Evolutionary conservation across 2,888 invertebrate genomes (phyloP), one percentile per base, ranked within the genome.

Genomic region (Chaetoderma sp.): DNA sequence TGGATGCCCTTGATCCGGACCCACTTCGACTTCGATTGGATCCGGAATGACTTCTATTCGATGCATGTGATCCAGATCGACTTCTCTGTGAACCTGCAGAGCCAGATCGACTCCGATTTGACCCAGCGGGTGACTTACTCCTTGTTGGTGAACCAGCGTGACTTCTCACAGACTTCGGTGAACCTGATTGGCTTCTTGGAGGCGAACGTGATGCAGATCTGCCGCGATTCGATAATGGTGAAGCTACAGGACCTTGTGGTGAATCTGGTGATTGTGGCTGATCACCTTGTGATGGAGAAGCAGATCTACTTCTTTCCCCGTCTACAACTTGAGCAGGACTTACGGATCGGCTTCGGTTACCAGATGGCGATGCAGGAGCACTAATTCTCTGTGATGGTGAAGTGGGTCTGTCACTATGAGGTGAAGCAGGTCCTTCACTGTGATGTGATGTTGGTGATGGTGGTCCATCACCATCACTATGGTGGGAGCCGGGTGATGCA

Each of bases 41-140:
- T 70, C 42, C 1, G 21, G 49, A n/a, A 28, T 16, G 25, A 10
- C n/a, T 13, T 39, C n/a, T 39, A 39, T 13, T 70, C 50, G 61
- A 63, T 25, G 66, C 62, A 32, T 71, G 73, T 21, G 72, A 73
- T 16, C 65, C 71, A 30, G 74, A 65, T n/a, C 67, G 30, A 57
- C 72, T 74, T 32, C 74, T 59, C n/a, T 60, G 65, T 23, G 56
- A 57, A 27, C 69, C 67, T 30, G 36, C 59, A 36, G 58, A 50
- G 4, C 63, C 62, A 63, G n/a, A n/a, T n/a, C n/a, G n/a, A n/a
- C n/a, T n/a, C n/a, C n/a, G n/a, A n/a, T n/a, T n/a, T n/a, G n/a
- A n/a, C n/a, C n/a, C n/a, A n/a, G n/a, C n/a, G n/a, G n/a, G n/a
- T n/a, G n/a, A n/a, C n/a, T n/a, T n/a, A n/a, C 65, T 65, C 21